These are phyloP conservation scores for Illadopsis cleaveri DNA, from an alignment of 2,113 vertebrate species.

Conservation along the genomic window DNA sequence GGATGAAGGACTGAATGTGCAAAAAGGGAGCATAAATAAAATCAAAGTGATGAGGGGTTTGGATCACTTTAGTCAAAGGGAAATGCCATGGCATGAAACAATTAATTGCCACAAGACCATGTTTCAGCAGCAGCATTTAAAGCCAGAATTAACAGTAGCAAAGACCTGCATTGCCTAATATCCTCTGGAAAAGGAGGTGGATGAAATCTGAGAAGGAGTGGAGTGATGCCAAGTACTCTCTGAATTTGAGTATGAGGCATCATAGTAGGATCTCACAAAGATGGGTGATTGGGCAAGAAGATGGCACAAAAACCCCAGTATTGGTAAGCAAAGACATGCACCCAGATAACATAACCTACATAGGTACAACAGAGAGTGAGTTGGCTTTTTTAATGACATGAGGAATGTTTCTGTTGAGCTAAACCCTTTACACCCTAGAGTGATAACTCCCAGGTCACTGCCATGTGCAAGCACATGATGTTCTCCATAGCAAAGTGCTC, in stretches of 20 bases:
- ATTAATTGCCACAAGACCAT: neutral
- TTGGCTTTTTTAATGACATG: neutral
- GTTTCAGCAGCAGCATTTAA: neutral
- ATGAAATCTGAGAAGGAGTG: neutral
- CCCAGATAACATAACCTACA: neutral
- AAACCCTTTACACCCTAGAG: neutral
- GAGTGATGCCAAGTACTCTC: neutral
- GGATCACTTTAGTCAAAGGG: neutral
- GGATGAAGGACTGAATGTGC: neutral
- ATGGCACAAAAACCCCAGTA: neutral
- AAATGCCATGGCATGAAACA: neutral
- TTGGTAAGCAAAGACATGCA: neutral
- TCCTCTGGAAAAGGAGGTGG: neutral
- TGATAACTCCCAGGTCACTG: neutral
- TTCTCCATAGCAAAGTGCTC: neutral
- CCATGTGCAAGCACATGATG: rapidly evolving
- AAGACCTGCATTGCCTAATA: neutral
- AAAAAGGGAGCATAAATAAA: neutral
- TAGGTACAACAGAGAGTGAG: neutral
- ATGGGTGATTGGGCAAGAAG: neutral
- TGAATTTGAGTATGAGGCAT: neutral
- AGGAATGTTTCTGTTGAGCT: neutral
- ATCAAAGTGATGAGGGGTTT: neutral
- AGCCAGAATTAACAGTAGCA: neutral
- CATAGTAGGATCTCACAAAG: neutral